Conservation (phyloP, 2,113 vertebrate species). For the Tringa solitaria region DNA sequence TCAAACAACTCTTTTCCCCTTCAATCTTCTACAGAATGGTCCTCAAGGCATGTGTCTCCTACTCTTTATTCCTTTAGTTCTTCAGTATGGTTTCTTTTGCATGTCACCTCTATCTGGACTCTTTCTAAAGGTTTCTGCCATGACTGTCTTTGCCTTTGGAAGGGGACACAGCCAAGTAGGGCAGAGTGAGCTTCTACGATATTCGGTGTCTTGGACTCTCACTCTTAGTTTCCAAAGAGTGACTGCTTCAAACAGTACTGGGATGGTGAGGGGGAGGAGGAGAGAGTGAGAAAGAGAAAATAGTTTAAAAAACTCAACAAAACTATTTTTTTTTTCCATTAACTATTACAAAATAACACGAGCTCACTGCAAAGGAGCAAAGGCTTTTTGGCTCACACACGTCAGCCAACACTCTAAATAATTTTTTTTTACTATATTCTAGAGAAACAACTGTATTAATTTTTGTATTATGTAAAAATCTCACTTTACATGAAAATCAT, state of each 20-base stretch:
- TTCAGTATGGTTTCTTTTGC: background rate
- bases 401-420: background rate
- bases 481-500: background rate
- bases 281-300: background rate
- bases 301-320: background rate
- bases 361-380: background rate
- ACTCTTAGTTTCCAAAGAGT: background rate
- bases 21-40: background rate
- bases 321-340: background rate
- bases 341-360: background rate
- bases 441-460: background rate
- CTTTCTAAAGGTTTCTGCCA: background rate
- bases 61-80: background rate
- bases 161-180: background rate
- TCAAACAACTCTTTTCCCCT: background rate
- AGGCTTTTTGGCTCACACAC: background rate
- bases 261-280: background rate
- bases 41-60: background rate
- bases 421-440: background rate
- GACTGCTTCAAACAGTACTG: background rate
- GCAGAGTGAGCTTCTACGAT: background rate
- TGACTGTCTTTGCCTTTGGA: background rate
- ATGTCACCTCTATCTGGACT: background rate
- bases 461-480: accelerated
- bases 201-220: background rate